Evolutionary conservation across 1,140 invertebrate species (phyloP), one percentile per base, ranked within the genome.

Genomic region (Magallana gigas): DNA sequence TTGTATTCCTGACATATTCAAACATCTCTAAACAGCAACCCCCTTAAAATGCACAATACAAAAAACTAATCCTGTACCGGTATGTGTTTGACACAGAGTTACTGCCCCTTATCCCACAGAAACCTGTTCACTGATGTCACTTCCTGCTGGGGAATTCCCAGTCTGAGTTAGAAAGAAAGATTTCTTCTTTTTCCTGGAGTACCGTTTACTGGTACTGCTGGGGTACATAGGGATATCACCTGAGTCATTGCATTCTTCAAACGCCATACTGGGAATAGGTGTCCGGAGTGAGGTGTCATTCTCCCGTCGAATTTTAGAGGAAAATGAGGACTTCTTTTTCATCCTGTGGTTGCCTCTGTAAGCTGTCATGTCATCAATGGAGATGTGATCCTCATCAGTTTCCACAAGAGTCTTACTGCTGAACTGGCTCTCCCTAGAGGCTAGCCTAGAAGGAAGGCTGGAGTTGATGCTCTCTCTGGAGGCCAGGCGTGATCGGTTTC

Each of bases 81-180:
- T 48, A 48, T 48, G 3, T 48, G 36, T 4, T 48, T 48, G 0
- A 48, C 36, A 48, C 36, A 48, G 36, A 48, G 36, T 48, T 48
- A 48, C 36, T 48, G 36, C 36, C 36, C 36, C 9, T 84, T 36
- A 84, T 29, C 29, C 59, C 16, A 62, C 80, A 23, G 76, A 36
- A 18, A 62, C 36, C 5, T 71, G 80, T 71, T 86, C 85, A 56
- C 76, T 87, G 9, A 87, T 62, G 23, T 84, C 83, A 84, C 83
- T 84, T 60, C 83, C 83, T 16, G 48, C 83, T 62, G 85, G 88
- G 7, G 88, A 89, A 76, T 76, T 76, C 18, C 59, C 59, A 23
- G 36, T 59, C 83, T 89, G 88, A 36, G 88, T 89, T 11, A 89
- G 68, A 60, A 89, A 89, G 82, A 89, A 89, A 8, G 83, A 71